Conservation (phyloP, 2,888 invertebrate genomes). For the Girardia tigrina region DNA sequence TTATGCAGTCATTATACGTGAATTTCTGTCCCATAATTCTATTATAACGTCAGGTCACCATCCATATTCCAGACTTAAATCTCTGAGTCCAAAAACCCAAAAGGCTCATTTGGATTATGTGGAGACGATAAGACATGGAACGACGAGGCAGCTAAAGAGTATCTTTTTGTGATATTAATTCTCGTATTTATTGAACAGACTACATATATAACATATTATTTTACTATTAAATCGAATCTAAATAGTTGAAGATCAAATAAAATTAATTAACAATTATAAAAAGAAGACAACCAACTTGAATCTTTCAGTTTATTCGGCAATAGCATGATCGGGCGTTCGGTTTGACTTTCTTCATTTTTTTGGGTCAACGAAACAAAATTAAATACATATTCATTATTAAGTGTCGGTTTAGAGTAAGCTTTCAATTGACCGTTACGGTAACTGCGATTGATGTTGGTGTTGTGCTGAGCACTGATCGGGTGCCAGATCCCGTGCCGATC, state of each 20-base stretch:
- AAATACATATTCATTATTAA: background rate
- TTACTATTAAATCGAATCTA: too few relatives aligned
- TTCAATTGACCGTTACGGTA: background rate
- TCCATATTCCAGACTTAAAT: too few relatives aligned
- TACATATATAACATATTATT: too few relatives aligned
- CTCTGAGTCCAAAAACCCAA: too few relatives aligned
- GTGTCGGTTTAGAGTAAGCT: background rate
- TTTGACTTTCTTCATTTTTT: background rate
- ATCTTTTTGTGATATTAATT: background rate
- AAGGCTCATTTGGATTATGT: too few relatives aligned
- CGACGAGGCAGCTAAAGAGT: too few relatives aligned
- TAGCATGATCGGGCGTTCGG: background rate
- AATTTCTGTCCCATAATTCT: too few relatives aligned
- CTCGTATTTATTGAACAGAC: background rate
- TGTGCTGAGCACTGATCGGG: conserved; percentile 41
- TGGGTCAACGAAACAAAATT: background rate
- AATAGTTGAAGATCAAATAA: background rate
- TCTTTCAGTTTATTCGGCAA: background rate
- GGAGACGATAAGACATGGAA: too few relatives aligned
- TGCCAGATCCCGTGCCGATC: conserved; percentile 68
- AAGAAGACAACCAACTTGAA: background rate
- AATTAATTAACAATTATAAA: background rate
- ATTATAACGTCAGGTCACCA: too few relatives aligned
- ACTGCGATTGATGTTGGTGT: background rate
- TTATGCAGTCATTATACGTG: too few relatives aligned